A percentile compares a stretch with the other conserved stretches of the same genome.
These are phyloP conservation scores for Drosophila monieri DNA, from an alignment of 2,888 invertebrate genomes.

Conservation along the genomic window DNA sequence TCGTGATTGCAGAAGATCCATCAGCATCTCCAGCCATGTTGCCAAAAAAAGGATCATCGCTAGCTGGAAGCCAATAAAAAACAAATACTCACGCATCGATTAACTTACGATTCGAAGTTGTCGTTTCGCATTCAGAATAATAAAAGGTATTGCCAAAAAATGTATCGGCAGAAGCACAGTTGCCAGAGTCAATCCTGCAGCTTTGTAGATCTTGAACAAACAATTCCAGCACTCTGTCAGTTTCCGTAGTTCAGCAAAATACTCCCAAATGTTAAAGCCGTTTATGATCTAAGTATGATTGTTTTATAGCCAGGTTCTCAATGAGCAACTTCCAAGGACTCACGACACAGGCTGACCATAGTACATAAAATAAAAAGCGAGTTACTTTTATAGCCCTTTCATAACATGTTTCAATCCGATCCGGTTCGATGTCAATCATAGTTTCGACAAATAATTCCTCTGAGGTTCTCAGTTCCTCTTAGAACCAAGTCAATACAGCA, in stretches of 20 bases:
- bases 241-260: background rate
- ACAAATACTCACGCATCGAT: background rate
- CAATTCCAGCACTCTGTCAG: background rate
- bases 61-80: constrained; percentile 22
- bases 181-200: background rate
- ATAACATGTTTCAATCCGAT: background rate
- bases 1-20: constrained; percentile 32
- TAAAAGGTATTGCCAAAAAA: background rate
- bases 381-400: background rate
- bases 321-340: background rate
- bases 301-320: background rate
- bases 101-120: background rate
- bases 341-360: background rate
- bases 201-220: background rate
- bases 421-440: background rate
- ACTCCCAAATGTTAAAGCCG: background rate
- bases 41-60: constrained; percentile 6
- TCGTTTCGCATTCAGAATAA: background rate
- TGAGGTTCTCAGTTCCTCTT: background rate
- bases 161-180: background rate
- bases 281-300: background rate
- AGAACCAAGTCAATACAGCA: background rate
- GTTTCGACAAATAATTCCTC: background rate
- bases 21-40: constrained; percentile 44
- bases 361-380: background rate